These are phyloP conservation scores for Lontra canadensis DNA, from an alignment of 2,113 vertebrate species.

Conservation along the genomic window DNA sequence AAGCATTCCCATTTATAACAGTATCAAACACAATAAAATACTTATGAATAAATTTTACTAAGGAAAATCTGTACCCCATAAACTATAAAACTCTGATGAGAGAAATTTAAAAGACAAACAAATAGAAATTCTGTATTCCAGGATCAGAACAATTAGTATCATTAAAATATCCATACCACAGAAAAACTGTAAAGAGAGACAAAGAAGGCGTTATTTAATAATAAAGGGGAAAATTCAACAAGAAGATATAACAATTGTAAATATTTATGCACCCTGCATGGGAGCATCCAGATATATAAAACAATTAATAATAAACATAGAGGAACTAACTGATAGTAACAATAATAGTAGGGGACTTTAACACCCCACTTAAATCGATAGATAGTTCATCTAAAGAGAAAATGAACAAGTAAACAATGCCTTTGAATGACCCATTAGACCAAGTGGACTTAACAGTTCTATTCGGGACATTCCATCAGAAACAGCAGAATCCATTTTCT, in stretches of 20 bases:
- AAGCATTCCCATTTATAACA: not conserved
- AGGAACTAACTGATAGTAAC: not conserved
- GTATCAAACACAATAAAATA: not conserved
- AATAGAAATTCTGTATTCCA: not conserved
- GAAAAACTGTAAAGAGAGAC: not conserved
- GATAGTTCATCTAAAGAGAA: not conserved
- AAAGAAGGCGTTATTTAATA: not conserved
- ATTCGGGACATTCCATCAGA: not conserved
- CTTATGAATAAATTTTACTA: not conserved
- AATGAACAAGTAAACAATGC: not conserved
- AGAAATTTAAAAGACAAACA: not conserved
- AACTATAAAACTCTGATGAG: not conserved
- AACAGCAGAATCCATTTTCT: not conserved
- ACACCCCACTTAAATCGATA: not conserved
- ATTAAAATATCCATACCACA: not conserved
- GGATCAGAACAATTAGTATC: not conserved
- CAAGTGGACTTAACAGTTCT: not conserved
- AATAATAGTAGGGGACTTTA: not conserved
- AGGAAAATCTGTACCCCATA: not conserved
- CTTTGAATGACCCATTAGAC: not conserved
- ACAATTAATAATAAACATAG: not conserved
- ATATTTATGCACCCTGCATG: not conserved
- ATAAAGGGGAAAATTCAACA: not conserved
- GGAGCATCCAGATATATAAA: not conserved
- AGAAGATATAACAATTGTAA: not conserved